Conservation (phyloP, 2,888 invertebrate genomes). For the Ophioninae sp. region DNA sequence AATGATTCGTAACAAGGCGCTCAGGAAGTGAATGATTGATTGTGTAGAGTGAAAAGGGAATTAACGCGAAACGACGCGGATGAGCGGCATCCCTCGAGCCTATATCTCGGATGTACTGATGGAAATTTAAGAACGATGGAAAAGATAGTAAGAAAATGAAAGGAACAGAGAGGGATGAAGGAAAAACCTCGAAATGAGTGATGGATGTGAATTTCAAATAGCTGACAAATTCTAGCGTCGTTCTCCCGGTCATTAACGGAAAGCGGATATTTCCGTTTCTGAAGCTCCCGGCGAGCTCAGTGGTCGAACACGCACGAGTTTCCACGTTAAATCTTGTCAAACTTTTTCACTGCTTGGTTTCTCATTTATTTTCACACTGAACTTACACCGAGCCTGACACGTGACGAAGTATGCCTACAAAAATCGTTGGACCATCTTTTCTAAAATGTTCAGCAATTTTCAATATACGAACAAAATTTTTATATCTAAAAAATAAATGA, state of each 20-base stretch:
- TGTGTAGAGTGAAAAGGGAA: conserved; percentile 39
- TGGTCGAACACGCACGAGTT: background rate
- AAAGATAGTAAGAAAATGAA: background rate
- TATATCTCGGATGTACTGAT: conserved; percentile 27
- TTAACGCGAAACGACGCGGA: conserved; percentile 39
- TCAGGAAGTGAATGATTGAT: conserved; percentile 47
- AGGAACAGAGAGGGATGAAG: background rate
- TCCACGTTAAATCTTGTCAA: background rate
- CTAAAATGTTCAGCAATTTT: background rate
- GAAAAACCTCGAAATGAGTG: conserved; percentile 41
- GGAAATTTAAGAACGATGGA: conserved; percentile 31
- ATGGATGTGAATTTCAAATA: conserved; percentile 56
- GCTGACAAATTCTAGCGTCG: conserved; percentile 49
- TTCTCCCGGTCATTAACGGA: conserved; percentile 36
- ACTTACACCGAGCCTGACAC: background rate
- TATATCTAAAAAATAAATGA: no score
- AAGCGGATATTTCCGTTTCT: conserved; percentile 8
- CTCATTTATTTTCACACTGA: background rate
- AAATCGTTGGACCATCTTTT: background rate
- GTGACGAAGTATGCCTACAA: background rate
- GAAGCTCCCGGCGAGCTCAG: background rate
- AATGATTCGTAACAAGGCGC: conserved; percentile 42
- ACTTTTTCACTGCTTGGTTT: background rate
- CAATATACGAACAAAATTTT: no score
- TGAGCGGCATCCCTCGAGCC: conserved; percentile 31